phyloP scores from a whole-genome alignment of 2,888 invertebrate species.

The Empis livida region DNA sequence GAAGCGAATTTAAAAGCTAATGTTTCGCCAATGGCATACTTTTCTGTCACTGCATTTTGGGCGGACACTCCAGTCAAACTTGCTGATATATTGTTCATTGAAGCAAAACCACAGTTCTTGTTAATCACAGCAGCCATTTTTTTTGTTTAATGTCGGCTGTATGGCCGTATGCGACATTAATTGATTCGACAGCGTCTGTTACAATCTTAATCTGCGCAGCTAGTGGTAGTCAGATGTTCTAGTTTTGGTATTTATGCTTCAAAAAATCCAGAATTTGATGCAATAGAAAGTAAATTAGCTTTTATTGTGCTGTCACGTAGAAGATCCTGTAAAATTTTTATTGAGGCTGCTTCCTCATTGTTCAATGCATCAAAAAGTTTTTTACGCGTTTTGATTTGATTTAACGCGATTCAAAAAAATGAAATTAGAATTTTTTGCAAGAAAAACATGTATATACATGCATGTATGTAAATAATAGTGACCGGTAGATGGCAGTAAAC shows the following conservation, averaged over 20 bases:
- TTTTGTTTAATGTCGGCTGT: background rate
- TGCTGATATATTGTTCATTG: background rate
- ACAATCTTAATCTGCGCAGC: background rate
- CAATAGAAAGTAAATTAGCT: background rate
- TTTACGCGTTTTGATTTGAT: too few relatives aligned
- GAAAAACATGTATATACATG: too few relatives aligned
- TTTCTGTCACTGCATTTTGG: background rate
- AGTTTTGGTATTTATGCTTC: background rate
- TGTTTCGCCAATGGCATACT: background rate
- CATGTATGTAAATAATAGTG: too few relatives aligned
- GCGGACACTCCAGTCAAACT: background rate
- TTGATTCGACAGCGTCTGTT: background rate
- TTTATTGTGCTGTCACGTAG: background rate
- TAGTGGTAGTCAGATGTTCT: background rate
- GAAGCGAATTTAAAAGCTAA: conserved; percentile 1
- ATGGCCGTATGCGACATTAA: background rate
- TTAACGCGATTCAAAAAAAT: too few relatives aligned
- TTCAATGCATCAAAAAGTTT: conserved; percentile 3
- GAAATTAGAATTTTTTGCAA: too few relatives aligned
- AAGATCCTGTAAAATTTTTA: conserved; percentile 4
- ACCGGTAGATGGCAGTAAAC: too few relatives aligned
- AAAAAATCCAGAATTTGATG: background rate
- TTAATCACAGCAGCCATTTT: background rate
- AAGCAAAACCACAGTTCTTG: background rate
- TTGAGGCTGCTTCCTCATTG: conserved; percentile 2